Base-by-base conservation (phyloP, 2,888 invertebrate species). In the Nymphalis urticae region DNA sequence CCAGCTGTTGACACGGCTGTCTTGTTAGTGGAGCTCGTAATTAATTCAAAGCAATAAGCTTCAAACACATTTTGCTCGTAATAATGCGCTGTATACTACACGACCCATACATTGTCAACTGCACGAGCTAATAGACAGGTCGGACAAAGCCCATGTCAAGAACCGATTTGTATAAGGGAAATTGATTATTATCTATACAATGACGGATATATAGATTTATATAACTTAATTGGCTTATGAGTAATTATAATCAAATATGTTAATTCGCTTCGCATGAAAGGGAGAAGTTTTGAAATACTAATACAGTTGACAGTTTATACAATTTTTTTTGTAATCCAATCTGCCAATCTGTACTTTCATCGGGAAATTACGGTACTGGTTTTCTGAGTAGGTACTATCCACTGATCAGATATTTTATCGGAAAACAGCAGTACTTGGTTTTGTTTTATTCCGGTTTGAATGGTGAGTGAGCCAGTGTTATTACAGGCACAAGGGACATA, bases 31-130 rank as follows among this genome's bases (percentile, higher is more conserved):
- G 68, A 72, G 64, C 73, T 62, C 64, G 71, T 75, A 73, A 75
- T 75, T 75, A 75, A 74, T 75, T 71, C 69, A 70, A 69, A 73
- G 73, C 75, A 71, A 75, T 71, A 71, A 72, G 72, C 71, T 71
- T 59, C 68, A 64, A 73, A 61, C 61, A 73, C 72, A 73, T 73
- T 71, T 72, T 74, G 72, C 69, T 58, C 56, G 53, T 62, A 62
- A 69, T 67, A 70, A 62, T 72, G 65, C 67, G 62, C 53, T 68
- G 60, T 36, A 47, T 21, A 64, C 63, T 68, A 16, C 9, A 10
- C 59, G 36, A 64, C 32, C 58, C 59, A 61, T 58, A 64, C 48
- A 54, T 64, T 68, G 68, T 68, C 68, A 68, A 64, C 36, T 64
- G 64, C 71, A 68, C 63, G 66, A 67, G 48, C 65, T 72, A 72